A percentile compares a stretch with the other conserved stretches of the same genome.
These are phyloP conservation scores for Lasaia peninsularis DNA, from an alignment of 1,140 invertebrate genomes.

Conservation along the genomic window DNA sequence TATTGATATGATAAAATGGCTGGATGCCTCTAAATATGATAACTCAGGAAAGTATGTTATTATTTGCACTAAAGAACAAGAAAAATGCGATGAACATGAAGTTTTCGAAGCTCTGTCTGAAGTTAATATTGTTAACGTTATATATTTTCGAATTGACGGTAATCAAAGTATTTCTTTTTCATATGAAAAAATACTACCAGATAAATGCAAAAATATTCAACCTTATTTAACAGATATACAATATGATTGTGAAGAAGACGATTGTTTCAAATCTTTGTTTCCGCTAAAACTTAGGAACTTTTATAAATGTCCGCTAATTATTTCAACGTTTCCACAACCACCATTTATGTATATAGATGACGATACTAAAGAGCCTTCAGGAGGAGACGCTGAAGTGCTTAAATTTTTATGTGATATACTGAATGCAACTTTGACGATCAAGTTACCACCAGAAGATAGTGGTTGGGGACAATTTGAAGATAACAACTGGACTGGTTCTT, in stretches of 20 bases:
- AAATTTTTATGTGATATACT: slow-evolving; percentile 35
- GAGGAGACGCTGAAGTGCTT: slow-evolving; percentile 45
- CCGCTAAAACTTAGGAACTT: slow-evolving; percentile 41
- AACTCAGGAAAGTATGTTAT: slow-evolving; percentile 44
- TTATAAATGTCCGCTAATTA: slow-evolving; percentile 36
- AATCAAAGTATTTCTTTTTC: slow-evolving; percentile 27
- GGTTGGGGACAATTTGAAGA: slow-evolving; percentile 39
- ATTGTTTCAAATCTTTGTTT: slow-evolving; percentile 39
- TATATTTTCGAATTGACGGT: slow-evolving; percentile 35
- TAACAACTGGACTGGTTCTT: slow-evolving; percentile 52
- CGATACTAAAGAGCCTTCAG: slow-evolving; percentile 25
- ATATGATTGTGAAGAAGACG: slow-evolving; percentile 28
- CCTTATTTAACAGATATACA: slow-evolving; percentile 26
- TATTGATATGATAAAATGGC: slow-evolving; percentile 34
- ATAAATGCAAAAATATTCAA: slow-evolving; percentile 37
- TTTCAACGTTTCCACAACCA: slow-evolving; percentile 50
- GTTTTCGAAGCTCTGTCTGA: slow-evolving; percentile 35
- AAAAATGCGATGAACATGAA: slow-evolving; percentile 37
- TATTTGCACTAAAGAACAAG: slow-evolving; percentile 31
- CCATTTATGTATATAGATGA: slow-evolving; percentile 50
- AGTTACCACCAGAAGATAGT: slow-evolving; percentile 26
- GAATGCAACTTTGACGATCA: slow-evolving; percentile 42
- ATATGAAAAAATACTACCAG: slow-evolving; percentile 35
- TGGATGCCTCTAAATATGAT: slow-evolving; percentile 35
- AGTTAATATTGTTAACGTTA: slow-evolving; percentile 34